Percentiles rank a stretch among this genome's conserved stretches.
These are phyloP conservation scores for Meloidogyne hapla DNA, from an alignment of 1,140 invertebrate genomes.

Conservation along the genomic window DNA sequence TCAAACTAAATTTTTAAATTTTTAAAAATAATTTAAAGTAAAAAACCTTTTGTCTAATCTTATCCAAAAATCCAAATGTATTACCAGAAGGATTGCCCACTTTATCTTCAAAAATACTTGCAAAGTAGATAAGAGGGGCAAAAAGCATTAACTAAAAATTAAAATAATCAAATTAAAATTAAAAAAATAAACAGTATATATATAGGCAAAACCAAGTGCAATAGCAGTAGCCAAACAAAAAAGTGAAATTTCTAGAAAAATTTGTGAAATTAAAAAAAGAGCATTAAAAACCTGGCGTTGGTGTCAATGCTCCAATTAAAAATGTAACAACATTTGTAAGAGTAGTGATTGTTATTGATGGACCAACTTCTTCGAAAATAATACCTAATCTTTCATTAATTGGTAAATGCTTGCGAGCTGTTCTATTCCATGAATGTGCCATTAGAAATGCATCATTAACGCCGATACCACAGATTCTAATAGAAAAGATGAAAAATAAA, in stretches of 20 bases:
- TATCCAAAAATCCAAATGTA: not conserved
- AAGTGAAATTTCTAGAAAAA: slow-evolving; percentile 68
- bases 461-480: slow-evolving; percentile 42
- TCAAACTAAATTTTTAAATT: not conserved
- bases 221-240: slow-evolving; percentile 60
- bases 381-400: slow-evolving; percentile 41
- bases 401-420: slow-evolving; percentile 12
- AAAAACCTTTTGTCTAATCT: slow-evolving; percentile 3
- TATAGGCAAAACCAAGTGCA: slow-evolving; percentile 56
- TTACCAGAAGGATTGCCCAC: not conserved
- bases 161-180: not conserved
- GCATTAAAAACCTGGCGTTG: slow-evolving; percentile 70
- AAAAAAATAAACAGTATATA: slow-evolving; percentile 46
- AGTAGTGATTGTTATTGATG: slow-evolving; percentile 94
- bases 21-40: not conserved
- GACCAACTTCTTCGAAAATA: slow-evolving; percentile 77
- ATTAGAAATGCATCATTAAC: slow-evolving; percentile 62
- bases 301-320: slow-evolving; percentile 87
- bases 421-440: slow-evolving; percentile 55
- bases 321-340: slow-evolving; percentile 91
- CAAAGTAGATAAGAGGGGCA: slow-evolving; percentile 52
- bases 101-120: slow-evolving; percentile 32
- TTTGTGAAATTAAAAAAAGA: not conserved
- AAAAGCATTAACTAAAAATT: slow-evolving; percentile 51
- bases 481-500: slow-evolving; percentile 31